Evolutionary conservation across 2,113 vertebrate genomes (phyloP), one percentile per base, ranked within the genome.

Genomic region (Plectropomus leopardus): DNA sequence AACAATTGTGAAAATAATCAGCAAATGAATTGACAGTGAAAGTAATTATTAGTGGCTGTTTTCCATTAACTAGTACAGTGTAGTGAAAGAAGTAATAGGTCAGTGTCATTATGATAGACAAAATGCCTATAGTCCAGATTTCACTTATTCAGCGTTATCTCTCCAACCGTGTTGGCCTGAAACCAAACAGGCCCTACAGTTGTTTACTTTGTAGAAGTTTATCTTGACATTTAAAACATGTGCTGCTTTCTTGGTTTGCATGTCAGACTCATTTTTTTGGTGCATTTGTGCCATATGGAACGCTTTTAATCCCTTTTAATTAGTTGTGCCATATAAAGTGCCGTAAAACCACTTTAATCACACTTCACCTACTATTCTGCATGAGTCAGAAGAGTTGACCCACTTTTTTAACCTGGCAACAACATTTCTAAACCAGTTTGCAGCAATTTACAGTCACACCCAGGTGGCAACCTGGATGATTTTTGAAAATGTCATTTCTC

Each of bases 331-430:
- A 0, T 48, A 5, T n/a, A 68, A 57, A n/a, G 7, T 42, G 57
- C 5, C 34, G 13, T 55, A 65, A 65, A 65, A 15, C n/a, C 11
- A 61, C 53, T 73, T 65, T 2, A 9, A 6, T 47, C 42, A 47
- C 6, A 40, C 17, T 26, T 44, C 7, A 28, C 26, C n/a, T 51
- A 15, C 15, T 67, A 48, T 48, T 53, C 73, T 6, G 45, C 30
- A 7, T 8, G 6, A 65, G 57, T 45, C 30, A 69, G n/a, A 44
- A 24, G 15, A 47, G 7, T 34, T 79, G 66, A 79, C 47, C 40
- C 26, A 75, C 9, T 8, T 50, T n/a, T 10, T 40, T 40, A 40
- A 32, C 23, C 19, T 47, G 7, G 9, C 16, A 53, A 64, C 30
- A 51, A 7, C 13, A n/a, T 42, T 64, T 50, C 16, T 42, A 16